Evolutionary conservation across 1,140 invertebrate species (phyloP).

Genomic region (Himalopsyche phryganea): DNA sequence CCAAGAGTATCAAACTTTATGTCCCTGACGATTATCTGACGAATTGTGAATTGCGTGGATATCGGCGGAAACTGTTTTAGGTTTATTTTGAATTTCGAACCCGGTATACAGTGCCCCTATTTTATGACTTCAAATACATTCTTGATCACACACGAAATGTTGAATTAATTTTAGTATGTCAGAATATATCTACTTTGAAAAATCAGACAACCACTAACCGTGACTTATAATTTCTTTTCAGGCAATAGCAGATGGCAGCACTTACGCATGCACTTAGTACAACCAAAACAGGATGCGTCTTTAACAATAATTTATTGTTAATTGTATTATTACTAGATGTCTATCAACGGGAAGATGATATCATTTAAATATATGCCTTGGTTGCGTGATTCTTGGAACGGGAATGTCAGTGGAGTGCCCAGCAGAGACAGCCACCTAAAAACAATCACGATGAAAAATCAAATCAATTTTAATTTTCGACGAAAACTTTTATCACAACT

Average conservation of each 20-base stretch:
- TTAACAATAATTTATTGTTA: constrained; percentile 30
- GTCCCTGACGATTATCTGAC: too few species aligned
- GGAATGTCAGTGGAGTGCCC: too few species aligned
- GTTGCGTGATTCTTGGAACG: not conserved
- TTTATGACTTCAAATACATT: constrained; percentile 8
- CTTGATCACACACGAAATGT: constrained; percentile 26
- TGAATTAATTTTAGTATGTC: constrained; percentile 27
- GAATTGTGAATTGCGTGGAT: too few species aligned
- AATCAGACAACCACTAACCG: constrained; percentile 21
- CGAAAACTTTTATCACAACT: too few species aligned
- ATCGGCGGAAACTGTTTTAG: too few species aligned
- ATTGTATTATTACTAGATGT: constrained; percentile 29
- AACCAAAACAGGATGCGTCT: constrained; percentile 23
- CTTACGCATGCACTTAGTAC: constrained; percentile 26
- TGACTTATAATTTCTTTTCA: constrained; percentile 31
- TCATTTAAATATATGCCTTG: constrained; percentile 25
- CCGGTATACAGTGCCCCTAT: too few species aligned
- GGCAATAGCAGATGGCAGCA: constrained; percentile 13
- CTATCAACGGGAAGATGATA: constrained; percentile 23
- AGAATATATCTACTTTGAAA: constrained; percentile 26
- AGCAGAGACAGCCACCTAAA: too few species aligned
- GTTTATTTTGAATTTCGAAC: too few species aligned
- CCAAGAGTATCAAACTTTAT: too few species aligned
- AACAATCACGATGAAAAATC: too few species aligned
- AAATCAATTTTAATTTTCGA: too few species aligned